Percentiles rank a stretch among this genome's conserved stretches.
Conservation (phyloP, 2,888 invertebrate species). For the Cybosia mesomella region DNA sequence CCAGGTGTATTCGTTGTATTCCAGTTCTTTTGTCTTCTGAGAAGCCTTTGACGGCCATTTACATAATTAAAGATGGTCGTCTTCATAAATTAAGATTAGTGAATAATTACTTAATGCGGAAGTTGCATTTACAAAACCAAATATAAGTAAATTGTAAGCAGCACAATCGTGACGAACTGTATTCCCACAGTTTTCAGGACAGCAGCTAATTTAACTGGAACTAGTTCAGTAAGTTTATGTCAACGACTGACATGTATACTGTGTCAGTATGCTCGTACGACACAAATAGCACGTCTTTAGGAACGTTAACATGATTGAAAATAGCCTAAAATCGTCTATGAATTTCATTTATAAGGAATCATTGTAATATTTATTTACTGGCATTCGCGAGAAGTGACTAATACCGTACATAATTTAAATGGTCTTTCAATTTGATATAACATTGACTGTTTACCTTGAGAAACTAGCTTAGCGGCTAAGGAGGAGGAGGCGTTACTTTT, state of each 20-base stretch:
- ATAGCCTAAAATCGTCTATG: not conserved
- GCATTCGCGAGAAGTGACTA: not conserved
- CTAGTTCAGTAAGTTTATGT: not conserved
- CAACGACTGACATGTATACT: not conserved
- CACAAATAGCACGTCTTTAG: too few species aligned
- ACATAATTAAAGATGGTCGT: too few species aligned
- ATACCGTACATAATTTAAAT: not conserved
- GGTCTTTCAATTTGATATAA: not conserved
- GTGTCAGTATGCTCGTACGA: too few species aligned
- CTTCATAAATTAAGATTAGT: not conserved
- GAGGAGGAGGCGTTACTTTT: too few species aligned
- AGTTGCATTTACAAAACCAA: not conserved
- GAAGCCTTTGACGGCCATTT: not conserved
- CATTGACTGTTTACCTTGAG: not conserved
- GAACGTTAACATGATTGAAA: too few species aligned
- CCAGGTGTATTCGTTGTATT: not conserved
- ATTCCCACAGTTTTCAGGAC: not conserved
- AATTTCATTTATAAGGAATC: not conserved
- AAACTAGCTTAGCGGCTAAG: too few species aligned
- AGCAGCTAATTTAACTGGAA: not conserved
- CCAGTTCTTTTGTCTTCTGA: too few species aligned
- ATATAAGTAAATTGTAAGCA: not conserved
- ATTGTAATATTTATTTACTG: not conserved
- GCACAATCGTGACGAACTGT: not conserved
- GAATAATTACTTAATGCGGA: not conserved